A percentile compares a stretch with the other conserved stretches of the same genome.
Conservation (phyloP, 2,113 vertebrate species). For the Oriolus oriolus region DNA sequence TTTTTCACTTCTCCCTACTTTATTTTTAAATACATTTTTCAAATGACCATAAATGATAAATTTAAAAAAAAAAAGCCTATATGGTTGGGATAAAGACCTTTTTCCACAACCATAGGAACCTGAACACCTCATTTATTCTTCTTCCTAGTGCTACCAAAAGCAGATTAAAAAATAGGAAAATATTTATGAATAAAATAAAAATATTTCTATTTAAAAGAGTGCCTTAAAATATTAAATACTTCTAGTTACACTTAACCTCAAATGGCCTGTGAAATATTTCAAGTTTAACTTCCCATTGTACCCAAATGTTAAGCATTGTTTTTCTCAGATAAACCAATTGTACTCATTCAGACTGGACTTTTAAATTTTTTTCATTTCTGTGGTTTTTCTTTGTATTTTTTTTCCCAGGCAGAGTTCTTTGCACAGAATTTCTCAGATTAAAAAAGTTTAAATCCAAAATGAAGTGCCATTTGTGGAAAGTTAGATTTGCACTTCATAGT, state of each 20-base stretch:
- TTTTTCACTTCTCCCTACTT: neutral
- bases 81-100: neutral
- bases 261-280: neutral
- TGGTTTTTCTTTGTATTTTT: neutral
- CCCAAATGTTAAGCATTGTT: neutral
- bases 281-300: neutral
- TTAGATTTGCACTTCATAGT: neutral
- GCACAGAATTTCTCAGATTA: neutral
- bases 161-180: neutral
- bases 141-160: neutral
- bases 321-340: neutral
- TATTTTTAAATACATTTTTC: neutral
- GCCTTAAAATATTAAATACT: neutral
- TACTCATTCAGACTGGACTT: neutral
- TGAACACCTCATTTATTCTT: neutral
- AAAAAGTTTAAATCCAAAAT: neutral
- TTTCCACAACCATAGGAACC: neutral
- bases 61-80: neutral
- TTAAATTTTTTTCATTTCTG: neutral
- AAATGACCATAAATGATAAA: neutral
- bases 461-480: neutral
- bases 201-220: neutral
- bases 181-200: neutral
- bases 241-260: neutral
- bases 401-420: accelerated